A percentile compares a stretch with the other conserved stretches of the same genome.
Evolutionary conservation across 2,113 vertebrate genomes (phyloP).

Genomic region (Lepus europaeus): DNA sequence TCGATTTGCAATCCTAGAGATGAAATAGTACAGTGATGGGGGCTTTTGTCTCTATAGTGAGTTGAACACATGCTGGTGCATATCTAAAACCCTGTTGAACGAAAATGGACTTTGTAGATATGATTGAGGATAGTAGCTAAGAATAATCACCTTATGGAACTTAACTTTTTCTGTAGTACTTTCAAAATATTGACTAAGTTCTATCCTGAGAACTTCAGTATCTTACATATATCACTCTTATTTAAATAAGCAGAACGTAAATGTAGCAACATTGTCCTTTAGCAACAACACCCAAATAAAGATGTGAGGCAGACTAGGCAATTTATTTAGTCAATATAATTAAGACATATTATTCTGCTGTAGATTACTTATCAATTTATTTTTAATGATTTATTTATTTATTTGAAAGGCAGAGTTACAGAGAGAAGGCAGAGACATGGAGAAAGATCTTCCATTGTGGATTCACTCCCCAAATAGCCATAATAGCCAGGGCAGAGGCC

Average conservation of each 20-base stretch:
- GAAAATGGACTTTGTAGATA: neutral
- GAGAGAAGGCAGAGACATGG: too few relatives aligned
- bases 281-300: neutral
- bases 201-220: slow-evolving; percentile 31
- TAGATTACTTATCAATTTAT: neutral
- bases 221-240: neutral
- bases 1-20: neutral
- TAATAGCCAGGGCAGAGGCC: too few relatives aligned
- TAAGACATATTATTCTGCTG: neutral
- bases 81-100: neutral
- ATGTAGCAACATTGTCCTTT: neutral
- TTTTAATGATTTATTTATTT: too few relatives aligned
- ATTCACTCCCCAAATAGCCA: too few relatives aligned
- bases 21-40: neutral
- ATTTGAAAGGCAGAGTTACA: too few relatives aligned
- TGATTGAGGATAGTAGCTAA: neutral
- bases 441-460: too few relatives aligned
- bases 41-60: neutral
- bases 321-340: neutral
- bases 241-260: slow-evolving; percentile 12
- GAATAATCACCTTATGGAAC: slow-evolving; percentile 38
- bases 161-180: neutral
- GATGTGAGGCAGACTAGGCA: neutral
- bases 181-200: slow-evolving; percentile 37
- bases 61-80: neutral